Evolutionary conservation across 2,888 invertebrate species (phyloP).

Genomic region (Carcina quercana): DNA sequence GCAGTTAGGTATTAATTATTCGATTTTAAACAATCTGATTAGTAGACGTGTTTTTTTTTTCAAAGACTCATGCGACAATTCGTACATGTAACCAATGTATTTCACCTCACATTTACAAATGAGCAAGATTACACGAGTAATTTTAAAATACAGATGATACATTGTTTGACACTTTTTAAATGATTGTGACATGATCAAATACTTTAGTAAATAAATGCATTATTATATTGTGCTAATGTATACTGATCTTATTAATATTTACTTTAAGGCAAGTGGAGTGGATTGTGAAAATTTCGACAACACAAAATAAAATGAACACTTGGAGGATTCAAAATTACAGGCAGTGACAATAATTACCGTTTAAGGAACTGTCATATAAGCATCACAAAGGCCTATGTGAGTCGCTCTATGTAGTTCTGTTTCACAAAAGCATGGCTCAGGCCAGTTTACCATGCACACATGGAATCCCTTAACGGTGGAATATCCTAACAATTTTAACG

Average conservation of each 20-base stretch:
- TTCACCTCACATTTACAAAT: too few relatives aligned
- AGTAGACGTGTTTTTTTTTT: too few relatives aligned
- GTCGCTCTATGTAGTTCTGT: too few relatives aligned
- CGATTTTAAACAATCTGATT: too few relatives aligned
- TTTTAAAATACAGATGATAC: constrained; percentile 1
- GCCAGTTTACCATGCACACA: too few relatives aligned
- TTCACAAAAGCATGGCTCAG: too few relatives aligned
- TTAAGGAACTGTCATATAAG: too few relatives aligned
- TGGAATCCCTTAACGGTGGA: constrained; percentile 17
- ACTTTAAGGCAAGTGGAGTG: constrained; percentile 49
- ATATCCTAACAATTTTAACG: constrained; percentile 35
- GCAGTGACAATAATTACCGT: constrained; percentile 53
- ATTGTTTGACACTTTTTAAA: neutral
- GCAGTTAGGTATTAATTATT: too few relatives aligned
- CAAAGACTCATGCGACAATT: too few relatives aligned
- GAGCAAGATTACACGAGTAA: too few relatives aligned
- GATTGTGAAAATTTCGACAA: constrained; percentile 2
- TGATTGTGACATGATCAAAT: constrained; percentile 28
- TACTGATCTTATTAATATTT: constrained; percentile 16
- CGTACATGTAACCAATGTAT: too few relatives aligned
- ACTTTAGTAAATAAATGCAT: constrained; percentile 46
- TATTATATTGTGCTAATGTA: constrained; percentile 44
- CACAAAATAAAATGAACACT: constrained; percentile 52
- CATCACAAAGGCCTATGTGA: too few relatives aligned
- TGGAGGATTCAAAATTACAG: constrained; percentile 40